These are phyloP conservation scores for Mus pahari DNA, from an alignment of 2,113 vertebrate genomes.

Conservation along the genomic window DNA sequence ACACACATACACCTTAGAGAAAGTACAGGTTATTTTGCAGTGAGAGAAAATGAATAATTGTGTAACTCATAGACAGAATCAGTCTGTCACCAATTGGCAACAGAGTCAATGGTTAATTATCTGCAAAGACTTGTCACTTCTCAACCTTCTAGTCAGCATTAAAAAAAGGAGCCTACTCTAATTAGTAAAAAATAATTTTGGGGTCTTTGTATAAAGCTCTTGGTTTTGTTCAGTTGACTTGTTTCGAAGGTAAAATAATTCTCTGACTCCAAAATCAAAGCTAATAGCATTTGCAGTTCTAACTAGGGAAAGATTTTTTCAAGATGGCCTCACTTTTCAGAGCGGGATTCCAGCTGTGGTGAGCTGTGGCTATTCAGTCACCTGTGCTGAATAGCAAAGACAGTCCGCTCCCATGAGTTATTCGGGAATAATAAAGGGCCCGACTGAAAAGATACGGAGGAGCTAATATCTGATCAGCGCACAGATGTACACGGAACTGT, in stretches of 20 bases:
- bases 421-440: neutral
- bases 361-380: neutral
- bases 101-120: conserved; percentile 69
- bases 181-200: conserved; percentile 76
- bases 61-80: conserved; percentile 62
- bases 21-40: conserved; percentile 47
- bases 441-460: neutral
- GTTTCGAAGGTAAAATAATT: conserved; percentile 34
- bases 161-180: conserved; percentile 51
- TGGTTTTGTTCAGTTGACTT: conserved; percentile 45
- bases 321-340: conserved; percentile 35
- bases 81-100: conserved; percentile 73
- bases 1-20: neutral
- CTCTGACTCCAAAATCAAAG: neutral
- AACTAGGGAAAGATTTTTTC: conserved; percentile 53
- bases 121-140: conserved; percentile 73
- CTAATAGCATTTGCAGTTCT: neutral
- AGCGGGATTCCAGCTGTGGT: neutral
- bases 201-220: conserved; percentile 57
- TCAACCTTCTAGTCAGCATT: conserved; percentile 70
- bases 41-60: conserved; percentile 62
- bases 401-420: neutral
- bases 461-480: conserved; percentile 19
- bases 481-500: neutral
- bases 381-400: conserved; percentile 6